Conservation (phyloP, 2,113 vertebrate genomes). For the Pterophyllum scalare region DNA sequence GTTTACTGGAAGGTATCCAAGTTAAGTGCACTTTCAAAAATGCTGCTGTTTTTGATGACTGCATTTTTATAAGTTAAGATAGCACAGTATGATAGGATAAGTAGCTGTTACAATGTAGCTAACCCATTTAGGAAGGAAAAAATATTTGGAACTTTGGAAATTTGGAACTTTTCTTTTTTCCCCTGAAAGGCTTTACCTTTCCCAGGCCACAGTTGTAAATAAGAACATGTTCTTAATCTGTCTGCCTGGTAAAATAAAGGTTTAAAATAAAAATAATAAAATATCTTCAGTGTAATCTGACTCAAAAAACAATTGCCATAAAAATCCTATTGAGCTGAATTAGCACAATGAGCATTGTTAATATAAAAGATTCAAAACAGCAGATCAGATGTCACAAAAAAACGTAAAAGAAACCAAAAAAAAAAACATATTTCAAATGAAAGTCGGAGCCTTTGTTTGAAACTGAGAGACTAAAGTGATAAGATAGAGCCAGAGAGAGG, state of each 20-base stretch:
- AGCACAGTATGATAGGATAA: not conserved
- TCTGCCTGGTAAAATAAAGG: too few relatives aligned
- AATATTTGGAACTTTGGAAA: too few relatives aligned
- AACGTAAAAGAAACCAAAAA: too few relatives aligned
- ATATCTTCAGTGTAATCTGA: not conserved
- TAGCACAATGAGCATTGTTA: not conserved
- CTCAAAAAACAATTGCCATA: not conserved
- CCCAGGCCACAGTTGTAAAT: too few relatives aligned
- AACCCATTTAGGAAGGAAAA: not conserved
- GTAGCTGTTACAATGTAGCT: not conserved
- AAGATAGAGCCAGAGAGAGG: slow-evolving; percentile 53
- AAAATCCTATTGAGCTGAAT: not conserved
- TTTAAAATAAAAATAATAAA: too few relatives aligned
- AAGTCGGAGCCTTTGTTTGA: slow-evolving; percentile 62
- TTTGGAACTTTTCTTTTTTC: too few relatives aligned
- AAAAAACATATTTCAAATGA: slow-evolving; percentile 47
- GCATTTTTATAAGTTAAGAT: not conserved
- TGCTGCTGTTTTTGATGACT: too few relatives aligned
- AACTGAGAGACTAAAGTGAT: slow-evolving; percentile 45
- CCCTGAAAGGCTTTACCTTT: too few relatives aligned
- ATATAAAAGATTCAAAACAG: not conserved
- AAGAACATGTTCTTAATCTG: too few relatives aligned
- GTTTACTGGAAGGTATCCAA: not conserved
- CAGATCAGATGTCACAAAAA: not conserved
- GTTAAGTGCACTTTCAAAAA: not conserved